Conservation (phyloP, 2,113 vertebrate genomes). For the Leptobrachium ailaonicum region DNA sequence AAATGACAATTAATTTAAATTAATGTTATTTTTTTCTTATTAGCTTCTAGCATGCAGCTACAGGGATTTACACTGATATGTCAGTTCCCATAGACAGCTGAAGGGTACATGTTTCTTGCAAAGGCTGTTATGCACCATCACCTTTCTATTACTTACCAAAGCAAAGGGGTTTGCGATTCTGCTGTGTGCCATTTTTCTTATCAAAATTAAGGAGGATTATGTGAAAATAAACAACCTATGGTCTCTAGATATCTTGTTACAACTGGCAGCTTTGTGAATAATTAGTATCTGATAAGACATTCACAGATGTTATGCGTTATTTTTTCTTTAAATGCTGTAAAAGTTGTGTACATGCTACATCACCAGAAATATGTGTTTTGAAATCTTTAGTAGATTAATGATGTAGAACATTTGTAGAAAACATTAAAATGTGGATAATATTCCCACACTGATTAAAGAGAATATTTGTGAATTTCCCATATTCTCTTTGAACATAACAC, state of each 20-base stretch:
- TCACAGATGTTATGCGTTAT: slow-evolving; percentile 22
- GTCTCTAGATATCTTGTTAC: slow-evolving; percentile 19
- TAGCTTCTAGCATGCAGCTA: slow-evolving; percentile 23
- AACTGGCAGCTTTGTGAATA: slow-evolving; percentile 24
- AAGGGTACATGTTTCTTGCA: slow-evolving; percentile 30
- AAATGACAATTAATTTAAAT: slow-evolving; percentile 44
- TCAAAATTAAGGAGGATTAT: slow-evolving; percentile 24
- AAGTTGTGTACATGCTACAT: slow-evolving; percentile 19
- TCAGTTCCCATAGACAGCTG: slow-evolving; percentile 39
- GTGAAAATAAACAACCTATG: slow-evolving; percentile 17
- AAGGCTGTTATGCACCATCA: slow-evolving; percentile 34
- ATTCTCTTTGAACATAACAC: too few relatives aligned
- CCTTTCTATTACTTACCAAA: slow-evolving; percentile 36
- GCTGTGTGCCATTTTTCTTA: slow-evolving; percentile 13
- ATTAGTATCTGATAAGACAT: slow-evolving; percentile 21
- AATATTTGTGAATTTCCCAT: too few relatives aligned
- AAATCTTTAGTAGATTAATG: slow-evolving; percentile 16
- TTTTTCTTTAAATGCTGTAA: slow-evolving; percentile 15
- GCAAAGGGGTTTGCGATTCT: slow-evolving; percentile 22
- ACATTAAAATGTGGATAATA: too few relatives aligned
- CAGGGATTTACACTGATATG: slow-evolving; percentile 21
- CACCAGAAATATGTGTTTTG: slow-evolving; percentile 23
- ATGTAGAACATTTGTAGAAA: not conserved
- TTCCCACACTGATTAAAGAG: too few relatives aligned
- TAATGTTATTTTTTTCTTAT: slow-evolving; percentile 47